Evolutionary conservation across 2,797 vertebrate genomes (phyloP).

Genomic region (Prunella strophiata): DNA sequence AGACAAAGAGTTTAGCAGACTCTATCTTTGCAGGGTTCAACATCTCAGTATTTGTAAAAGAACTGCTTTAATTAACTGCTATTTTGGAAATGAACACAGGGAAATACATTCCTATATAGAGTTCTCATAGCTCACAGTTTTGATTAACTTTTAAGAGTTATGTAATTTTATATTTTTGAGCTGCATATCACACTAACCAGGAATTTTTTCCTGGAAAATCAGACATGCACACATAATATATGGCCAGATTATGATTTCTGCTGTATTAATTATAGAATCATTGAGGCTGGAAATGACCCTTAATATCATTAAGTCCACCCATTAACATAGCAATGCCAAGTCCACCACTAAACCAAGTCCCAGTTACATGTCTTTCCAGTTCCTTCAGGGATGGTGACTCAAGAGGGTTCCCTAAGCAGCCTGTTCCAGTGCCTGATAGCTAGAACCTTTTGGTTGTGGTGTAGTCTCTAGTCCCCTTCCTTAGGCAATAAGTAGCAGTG

Average conservation of each 20-base stretch:
- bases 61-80: background rate
- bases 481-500: background rate
- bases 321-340: background rate
- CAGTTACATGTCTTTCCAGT: background rate
- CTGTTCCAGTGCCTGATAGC: background rate
- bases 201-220: background rate
- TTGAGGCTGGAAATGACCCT: background rate
- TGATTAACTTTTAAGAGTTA: background rate
- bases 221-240: fast-evolving
- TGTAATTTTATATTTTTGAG: background rate
- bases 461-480: background rate
- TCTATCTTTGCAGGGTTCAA: background rate
- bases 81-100: background rate
- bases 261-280: background rate
- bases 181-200: background rate
- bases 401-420: background rate
- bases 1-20: constrained; percentile 27
- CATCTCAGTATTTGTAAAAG: background rate
- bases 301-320: background rate
- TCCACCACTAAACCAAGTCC: background rate
- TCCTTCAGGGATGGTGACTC: background rate
- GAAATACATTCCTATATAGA: background rate
- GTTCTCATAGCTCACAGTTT: background rate
- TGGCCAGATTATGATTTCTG: background rate
- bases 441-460: background rate